These are phyloP conservation scores for Apomyelois bistriatella DNA, from an alignment of 2,888 invertebrate species.

Conservation along the genomic window DNA sequence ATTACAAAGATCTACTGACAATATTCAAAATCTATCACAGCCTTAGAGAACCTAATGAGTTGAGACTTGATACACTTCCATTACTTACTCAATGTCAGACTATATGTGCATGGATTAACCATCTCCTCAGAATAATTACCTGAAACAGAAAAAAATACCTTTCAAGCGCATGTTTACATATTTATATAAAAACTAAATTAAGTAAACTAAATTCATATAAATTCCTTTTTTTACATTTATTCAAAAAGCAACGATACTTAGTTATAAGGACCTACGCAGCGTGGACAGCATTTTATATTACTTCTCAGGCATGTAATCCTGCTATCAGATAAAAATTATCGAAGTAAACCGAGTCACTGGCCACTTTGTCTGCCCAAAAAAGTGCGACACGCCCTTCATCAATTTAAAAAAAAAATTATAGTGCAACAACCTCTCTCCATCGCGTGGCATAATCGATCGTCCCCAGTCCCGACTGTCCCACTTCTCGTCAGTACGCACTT, in stretches of 20 bases:
- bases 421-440: conserved; percentile 41
- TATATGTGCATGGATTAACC: too few relatives aligned
- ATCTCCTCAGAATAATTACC: neutral
- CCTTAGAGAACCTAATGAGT: too few relatives aligned
- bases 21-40: too few relatives aligned
- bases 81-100: too few relatives aligned
- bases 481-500: conserved; percentile 43
- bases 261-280: too few relatives aligned
- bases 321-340: neutral
- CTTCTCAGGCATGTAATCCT: neutral
- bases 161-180: neutral
- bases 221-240: too few relatives aligned
- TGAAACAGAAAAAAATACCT: neutral
- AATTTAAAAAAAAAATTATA: conserved; percentile 24
- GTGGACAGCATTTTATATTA: neutral
- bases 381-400: neutral
- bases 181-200: neutral
- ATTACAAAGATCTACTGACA: too few relatives aligned
- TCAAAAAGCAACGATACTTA: too few relatives aligned
- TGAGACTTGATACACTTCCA: too few relatives aligned
- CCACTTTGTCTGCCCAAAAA: neutral
- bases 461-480: conserved; percentile 46
- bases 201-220: too few relatives aligned
- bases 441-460: conserved; percentile 56
- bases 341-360: neutral